phyloP scores from a whole-genome alignment of 2,888 invertebrate species.

The Archaeoteleia sp. region DNA sequence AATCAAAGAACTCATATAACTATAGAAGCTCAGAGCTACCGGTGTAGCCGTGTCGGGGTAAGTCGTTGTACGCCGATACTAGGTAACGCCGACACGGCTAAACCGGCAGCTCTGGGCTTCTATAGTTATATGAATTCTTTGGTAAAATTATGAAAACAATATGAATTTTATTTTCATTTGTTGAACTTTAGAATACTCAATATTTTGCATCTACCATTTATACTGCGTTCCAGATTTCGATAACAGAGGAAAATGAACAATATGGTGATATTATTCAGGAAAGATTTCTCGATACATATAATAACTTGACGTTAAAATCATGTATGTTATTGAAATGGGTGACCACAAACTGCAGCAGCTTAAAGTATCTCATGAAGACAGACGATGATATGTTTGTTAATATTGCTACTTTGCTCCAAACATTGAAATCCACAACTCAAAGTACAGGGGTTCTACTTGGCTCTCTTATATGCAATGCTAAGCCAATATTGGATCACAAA shows the following conservation, averaged over 20 bases:
- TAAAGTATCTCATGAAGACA: slow-evolving; percentile 86
- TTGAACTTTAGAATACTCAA: too few relatives aligned
- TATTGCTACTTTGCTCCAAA: slow-evolving; percentile 79
- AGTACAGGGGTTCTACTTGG: slow-evolving; percentile 80
- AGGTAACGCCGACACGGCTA: too few relatives aligned
- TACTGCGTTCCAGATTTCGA: slow-evolving; percentile 76
- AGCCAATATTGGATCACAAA: slow-evolving; percentile 82
- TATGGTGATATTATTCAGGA: slow-evolving; percentile 89
- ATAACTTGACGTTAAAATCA: slow-evolving; percentile 90
- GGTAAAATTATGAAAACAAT: too few relatives aligned
- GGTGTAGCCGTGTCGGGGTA: too few relatives aligned
- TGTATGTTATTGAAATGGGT: slow-evolving; percentile 91
- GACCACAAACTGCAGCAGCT: slow-evolving; percentile 79
- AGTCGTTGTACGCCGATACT: too few relatives aligned
- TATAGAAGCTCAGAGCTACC: too few relatives aligned
- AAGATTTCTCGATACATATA: slow-evolving; percentile 88
- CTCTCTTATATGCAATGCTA: slow-evolving; percentile 85
- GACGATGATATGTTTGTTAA: slow-evolving; percentile 93
- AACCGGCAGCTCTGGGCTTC: too few relatives aligned
- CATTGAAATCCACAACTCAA: slow-evolving; percentile 64
- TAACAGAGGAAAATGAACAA: slow-evolving; percentile 81
- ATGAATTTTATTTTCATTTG: too few relatives aligned
- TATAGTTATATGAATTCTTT: too few relatives aligned
- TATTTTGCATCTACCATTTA: too few relatives aligned
- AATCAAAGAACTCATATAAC: too few relatives aligned